Base-by-base conservation (phyloP, 2,113 vertebrate genomes). In the Lampris incognitus region DNA sequence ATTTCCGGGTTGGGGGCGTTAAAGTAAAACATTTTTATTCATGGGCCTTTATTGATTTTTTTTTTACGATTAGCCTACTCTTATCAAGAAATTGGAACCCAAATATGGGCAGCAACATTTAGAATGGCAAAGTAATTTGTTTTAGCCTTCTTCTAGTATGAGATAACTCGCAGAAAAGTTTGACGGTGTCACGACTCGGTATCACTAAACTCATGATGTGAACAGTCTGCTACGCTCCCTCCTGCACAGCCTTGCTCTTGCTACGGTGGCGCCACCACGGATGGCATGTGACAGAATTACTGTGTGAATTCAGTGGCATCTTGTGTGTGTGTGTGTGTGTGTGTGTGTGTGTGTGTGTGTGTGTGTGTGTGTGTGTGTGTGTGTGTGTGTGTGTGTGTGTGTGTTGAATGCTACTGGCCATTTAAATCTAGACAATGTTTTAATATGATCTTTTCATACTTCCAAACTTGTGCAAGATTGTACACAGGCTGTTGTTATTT, bases 261-360 rank as follows among this genome's bases (percentile, higher is more conserved):
- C 76, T 49, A 74, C 67, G 74, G 76, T 86, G 82, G 80, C 67
- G 73, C 51, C 49, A 63, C 71, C 62, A 84, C 72, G 78, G 42
- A 42, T 50, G 54, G 73, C 92, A 90, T 93, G 91, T 93, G 92
- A 92, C 87, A 64, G 36, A 56, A 72, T 44, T 85, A 81, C 24
- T 65, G 13, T 62, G 39, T 58, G 13, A 24, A 24, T 24, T 24
- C 24, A 24, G 24, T 24, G 24, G 24, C 24, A 24, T 24, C 24
- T 24, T 62, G 54, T 72, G 49, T 76, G n/a, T 42, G 6, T 57
- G 24, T 48, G 48, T 51, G 50, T 66, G 76, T 78, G 74, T 69
- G 72, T 81, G 74, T 78, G 51, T 48, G 69, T 24, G 55, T 66
- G 50, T 44, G 55, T 83, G 44, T 85, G 82, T 65, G 13, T 62